phyloP scores from a whole-genome alignment of 2,113 vertebrate species.

The Rhinopomastus cyanomelas region DNA sequence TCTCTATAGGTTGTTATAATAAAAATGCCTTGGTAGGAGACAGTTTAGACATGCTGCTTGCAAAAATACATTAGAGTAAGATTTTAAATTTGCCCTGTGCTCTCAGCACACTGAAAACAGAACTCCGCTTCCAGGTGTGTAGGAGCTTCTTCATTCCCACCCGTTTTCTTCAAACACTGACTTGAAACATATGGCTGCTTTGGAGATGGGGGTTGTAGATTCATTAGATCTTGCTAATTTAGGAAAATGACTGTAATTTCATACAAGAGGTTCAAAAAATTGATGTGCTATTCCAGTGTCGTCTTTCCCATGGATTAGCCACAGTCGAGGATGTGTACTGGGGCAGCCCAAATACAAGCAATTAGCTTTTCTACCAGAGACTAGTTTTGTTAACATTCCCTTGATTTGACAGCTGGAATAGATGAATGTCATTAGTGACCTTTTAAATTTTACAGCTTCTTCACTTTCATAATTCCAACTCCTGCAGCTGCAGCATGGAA shows the following conservation, averaged over 20 bases:
- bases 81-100: neutral
- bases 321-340: neutral
- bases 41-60: neutral
- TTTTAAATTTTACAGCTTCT: slow-evolving; percentile 68
- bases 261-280: slow-evolving; percentile 10
- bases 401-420: slow-evolving; percentile 58
- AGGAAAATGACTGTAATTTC: neutral
- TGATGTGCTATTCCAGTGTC: neutral
- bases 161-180: neutral
- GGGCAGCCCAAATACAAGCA: slow-evolving; percentile 42
- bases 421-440: slow-evolving; percentile 68
- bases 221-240: neutral
- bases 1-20: neutral
- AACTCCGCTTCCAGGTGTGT: neutral
- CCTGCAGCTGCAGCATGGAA: slow-evolving; percentile 41
- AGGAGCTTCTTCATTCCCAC: neutral
- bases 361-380: slow-evolving; percentile 24
- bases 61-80: neutral
- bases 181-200: neutral
- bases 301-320: neutral
- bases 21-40: neutral
- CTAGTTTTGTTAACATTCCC: slow-evolving; percentile 49
- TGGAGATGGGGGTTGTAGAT: neutral
- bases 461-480: slow-evolving; percentile 51
- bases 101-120: neutral